Percentiles rank a stretch among this genome's conserved stretches.
phyloP scores from a whole-genome alignment of 1,140 invertebrate genomes.

The Lepidurus apus region DNA sequence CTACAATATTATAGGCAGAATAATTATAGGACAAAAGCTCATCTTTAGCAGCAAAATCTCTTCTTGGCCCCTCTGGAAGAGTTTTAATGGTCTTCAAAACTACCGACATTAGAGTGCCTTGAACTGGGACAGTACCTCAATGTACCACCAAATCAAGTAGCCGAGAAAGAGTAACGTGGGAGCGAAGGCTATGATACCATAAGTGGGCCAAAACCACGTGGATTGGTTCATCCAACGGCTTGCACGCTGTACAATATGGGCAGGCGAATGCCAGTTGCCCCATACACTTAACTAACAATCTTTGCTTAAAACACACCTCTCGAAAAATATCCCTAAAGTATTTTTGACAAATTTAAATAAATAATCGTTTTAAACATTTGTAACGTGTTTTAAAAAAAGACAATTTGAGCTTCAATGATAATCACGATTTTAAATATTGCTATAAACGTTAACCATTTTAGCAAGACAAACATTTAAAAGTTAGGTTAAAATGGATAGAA shows the following conservation, averaged over 20 bases:
- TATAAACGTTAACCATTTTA: too few relatives aligned
- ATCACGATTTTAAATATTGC: too few relatives aligned
- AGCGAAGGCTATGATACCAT: slow-evolving; percentile 27
- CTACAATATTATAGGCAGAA: slow-evolving; percentile 28
- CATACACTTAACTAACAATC: not conserved
- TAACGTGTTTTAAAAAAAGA: too few relatives aligned
- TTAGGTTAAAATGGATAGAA: too few relatives aligned
- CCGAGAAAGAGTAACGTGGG: slow-evolving; percentile 28
- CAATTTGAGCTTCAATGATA: too few relatives aligned
- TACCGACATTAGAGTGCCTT: not conserved
- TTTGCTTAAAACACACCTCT: not conserved
- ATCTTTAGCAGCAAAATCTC: not conserved
- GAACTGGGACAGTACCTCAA: slow-evolving; percentile 12
- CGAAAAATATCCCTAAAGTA: not conserved
- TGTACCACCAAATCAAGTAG: slow-evolving; percentile 32
- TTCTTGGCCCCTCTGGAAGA: not conserved
- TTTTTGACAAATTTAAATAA: not conserved
- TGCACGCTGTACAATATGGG: slow-evolving; percentile 27
- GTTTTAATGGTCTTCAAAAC: not conserved
- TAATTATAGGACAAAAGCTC: not conserved
- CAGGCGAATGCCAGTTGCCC: slow-evolving; percentile 23
- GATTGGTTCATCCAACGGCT: slow-evolving; percentile 32
- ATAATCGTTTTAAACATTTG: too few relatives aligned
- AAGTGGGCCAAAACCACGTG: slow-evolving; percentile 31
- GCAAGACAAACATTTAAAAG: too few relatives aligned